Evolutionary conservation across 2,797 vertebrate species (phyloP).

Genomic region (Hydrocynus forskahlii): DNA sequence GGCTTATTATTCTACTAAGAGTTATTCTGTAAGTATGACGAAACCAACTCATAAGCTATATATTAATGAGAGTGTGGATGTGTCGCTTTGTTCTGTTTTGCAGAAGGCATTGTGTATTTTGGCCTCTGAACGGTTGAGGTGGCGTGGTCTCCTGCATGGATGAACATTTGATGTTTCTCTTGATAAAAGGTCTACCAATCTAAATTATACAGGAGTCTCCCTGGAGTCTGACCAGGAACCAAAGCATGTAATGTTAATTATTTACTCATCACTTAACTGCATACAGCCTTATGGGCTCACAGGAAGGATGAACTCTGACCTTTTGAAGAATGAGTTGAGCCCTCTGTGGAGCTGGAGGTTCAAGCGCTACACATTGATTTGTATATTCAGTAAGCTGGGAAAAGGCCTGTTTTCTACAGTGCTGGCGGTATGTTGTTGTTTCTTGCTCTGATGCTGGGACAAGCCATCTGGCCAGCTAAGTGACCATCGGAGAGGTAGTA

Average conservation of each 20-base stretch:
- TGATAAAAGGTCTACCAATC: conserved; percentile 77
- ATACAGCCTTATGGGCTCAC: conserved; percentile 32
- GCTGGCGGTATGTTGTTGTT: neutral
- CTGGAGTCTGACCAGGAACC: conserved; percentile 69
- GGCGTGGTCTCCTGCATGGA: conserved; percentile 60
- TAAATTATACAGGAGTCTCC: conserved; percentile 78
- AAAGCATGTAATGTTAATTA: conserved; percentile 72
- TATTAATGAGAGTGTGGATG: too few relatives aligned
- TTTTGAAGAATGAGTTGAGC: neutral
- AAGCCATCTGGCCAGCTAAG: neutral
- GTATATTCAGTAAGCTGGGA: neutral
- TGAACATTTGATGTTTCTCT: conserved; percentile 78
- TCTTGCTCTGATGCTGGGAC: neutral
- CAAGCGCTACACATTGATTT: neutral
- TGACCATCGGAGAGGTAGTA: neutral
- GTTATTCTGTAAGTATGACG: too few relatives aligned
- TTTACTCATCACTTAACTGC: conserved; percentile 61
- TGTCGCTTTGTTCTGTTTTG: too few relatives aligned
- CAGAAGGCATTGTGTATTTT: neutral
- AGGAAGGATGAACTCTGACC: conserved; percentile 28
- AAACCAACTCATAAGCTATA: too few relatives aligned
- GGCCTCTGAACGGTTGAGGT: conserved; percentile 31
- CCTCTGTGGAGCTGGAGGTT: neutral
- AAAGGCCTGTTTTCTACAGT: neutral
- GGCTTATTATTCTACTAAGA: too few relatives aligned